A percentile compares a stretch with the other conserved stretches of the same genome.
phyloP scores from a whole-genome alignment of 2,797 vertebrate genomes.

The Tapirus indicus region DNA sequence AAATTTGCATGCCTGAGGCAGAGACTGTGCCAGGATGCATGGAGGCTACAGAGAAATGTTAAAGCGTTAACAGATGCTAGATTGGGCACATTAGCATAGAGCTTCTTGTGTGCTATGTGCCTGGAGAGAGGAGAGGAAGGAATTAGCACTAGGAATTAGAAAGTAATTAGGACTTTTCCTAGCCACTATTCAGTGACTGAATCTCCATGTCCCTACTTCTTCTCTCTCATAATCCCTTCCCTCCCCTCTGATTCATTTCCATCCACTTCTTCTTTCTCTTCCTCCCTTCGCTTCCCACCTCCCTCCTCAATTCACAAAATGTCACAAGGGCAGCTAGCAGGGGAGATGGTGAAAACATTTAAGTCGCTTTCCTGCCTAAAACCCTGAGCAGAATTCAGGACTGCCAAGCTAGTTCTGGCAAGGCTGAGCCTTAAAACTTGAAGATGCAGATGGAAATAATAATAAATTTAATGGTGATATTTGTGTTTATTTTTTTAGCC shows the following conservation, averaged over 20 bases:
- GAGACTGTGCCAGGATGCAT: conserved; percentile 63
- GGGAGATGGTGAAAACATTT: not conserved
- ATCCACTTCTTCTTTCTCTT: not conserved
- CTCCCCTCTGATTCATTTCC: not conserved
- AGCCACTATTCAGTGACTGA: not conserved
- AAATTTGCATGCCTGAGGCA: conserved; percentile 80
- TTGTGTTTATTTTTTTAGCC: not conserved
- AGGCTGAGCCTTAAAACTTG: not conserved
- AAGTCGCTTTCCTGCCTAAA: not conserved
- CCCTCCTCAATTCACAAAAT: not conserved
- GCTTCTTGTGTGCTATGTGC: not conserved
- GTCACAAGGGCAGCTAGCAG: not conserved
- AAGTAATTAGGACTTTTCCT: not conserved
- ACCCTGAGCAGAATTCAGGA: not conserved
- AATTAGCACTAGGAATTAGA: not conserved
- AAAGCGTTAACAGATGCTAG: conserved; percentile 45
- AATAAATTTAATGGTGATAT: not conserved
- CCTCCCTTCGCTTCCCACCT: not conserved
- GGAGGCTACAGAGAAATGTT: conserved; percentile 48
- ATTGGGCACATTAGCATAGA: conserved; percentile 32
- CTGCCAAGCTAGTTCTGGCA: not conserved
- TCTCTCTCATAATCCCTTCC: not conserved
- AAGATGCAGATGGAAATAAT: not conserved
- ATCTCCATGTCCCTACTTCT: not conserved
- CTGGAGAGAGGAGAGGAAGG: not conserved